Percentiles rank a stretch among this genome's conserved stretches.
These are phyloP conservation scores for Nymphalis urticae DNA, from an alignment of 2,888 invertebrate species.

Conservation along the genomic window DNA sequence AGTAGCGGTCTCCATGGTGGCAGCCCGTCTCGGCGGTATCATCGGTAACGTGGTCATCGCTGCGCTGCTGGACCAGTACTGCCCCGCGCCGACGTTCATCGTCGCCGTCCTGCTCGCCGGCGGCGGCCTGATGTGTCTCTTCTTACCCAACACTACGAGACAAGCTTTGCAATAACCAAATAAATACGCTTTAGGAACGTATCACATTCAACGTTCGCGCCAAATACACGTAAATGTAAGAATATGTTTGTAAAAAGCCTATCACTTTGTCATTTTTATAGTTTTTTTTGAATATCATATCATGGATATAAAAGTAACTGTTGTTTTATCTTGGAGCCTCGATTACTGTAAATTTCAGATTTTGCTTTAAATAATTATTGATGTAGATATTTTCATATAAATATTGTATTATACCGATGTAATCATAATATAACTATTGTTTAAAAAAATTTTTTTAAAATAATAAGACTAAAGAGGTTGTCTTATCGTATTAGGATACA, in stretches of 20 bases:
- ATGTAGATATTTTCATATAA: slow-evolving; percentile 64
- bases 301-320: too few species aligned
- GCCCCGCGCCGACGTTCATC: slow-evolving; percentile 95
- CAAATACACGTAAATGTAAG: background rate
- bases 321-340: background rate
- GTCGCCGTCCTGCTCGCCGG: slow-evolving; percentile 92
- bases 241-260: too few species aligned
- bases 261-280: too few species aligned
- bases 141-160: slow-evolving; percentile 94
- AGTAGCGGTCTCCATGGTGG: slow-evolving; percentile 94
- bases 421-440: background rate
- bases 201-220: slow-evolving; percentile 16
- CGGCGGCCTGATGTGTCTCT: slow-evolving; percentile 93
- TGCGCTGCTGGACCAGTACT: slow-evolving; percentile 91
- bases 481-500: background rate
- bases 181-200: slow-evolving; percentile 2
- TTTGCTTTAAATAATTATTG: slow-evolving; percentile 45
- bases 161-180: slow-evolving; percentile 83
- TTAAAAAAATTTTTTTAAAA: slow-evolving; percentile 20
- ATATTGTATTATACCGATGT: slow-evolving; percentile 63
- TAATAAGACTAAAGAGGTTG: slow-evolving; percentile 10
- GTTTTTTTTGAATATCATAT: too few species aligned
- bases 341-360: slow-evolving; percentile 41
- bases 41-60: slow-evolving; percentile 94
- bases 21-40: slow-evolving; percentile 94